phyloP scores from a whole-genome alignment of 1,140 invertebrate species.

The Trachymyrmex cornetzi region DNA sequence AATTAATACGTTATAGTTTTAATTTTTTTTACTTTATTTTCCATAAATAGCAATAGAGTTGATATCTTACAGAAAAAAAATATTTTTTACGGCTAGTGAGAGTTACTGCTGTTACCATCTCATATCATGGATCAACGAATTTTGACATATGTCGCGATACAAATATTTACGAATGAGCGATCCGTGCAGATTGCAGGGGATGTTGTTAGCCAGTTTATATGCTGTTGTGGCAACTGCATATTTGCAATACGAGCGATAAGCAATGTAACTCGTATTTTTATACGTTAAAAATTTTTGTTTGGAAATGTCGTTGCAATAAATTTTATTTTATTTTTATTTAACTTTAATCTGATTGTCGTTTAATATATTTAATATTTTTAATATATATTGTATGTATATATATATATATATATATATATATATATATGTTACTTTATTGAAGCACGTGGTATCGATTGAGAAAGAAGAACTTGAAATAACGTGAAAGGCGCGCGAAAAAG shows the following conservation, averaged over 20 bases:
- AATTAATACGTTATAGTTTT: neutral
- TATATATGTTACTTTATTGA: neutral
- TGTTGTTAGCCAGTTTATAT: conserved; percentile 19
- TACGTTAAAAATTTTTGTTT: neutral
- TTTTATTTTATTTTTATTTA: conserved; percentile 4
- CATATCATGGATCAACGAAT: conserved; percentile 27
- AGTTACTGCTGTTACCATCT: neutral
- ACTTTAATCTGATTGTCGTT: neutral
- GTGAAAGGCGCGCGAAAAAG: conserved; percentile 44
- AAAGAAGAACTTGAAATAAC: conserved; percentile 46
- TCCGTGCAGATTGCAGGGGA: conserved; percentile 8
- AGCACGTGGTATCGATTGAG: conserved; percentile 15
- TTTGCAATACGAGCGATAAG: neutral
- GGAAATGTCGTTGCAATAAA: neutral
- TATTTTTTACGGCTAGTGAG: neutral
- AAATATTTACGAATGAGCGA: conserved; percentile 24
- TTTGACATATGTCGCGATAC: conserved; percentile 24
- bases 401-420: too few relatives aligned
- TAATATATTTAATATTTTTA: neutral
- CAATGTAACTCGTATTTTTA: neutral
- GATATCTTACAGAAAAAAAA: neutral
- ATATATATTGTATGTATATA: too few relatives aligned
- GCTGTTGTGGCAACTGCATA: neutral
- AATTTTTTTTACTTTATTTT: conserved; percentile 15
- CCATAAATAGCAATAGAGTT: neutral